Evolutionary conservation across 92 coral and sea anemone species (phyloP).

Genomic region (Zoanthus sociatus): DNA sequence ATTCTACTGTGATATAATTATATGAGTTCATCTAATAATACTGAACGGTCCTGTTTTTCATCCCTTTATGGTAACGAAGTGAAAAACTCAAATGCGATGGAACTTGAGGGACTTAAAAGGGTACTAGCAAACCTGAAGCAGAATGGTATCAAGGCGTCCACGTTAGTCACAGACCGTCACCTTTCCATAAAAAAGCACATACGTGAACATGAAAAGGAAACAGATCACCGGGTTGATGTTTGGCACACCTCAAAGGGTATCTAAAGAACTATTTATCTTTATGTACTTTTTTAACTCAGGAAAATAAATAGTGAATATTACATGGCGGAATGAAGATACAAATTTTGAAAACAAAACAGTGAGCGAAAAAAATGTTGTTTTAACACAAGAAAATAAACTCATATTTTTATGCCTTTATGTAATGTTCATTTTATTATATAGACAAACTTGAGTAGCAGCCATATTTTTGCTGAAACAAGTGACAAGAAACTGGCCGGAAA

Average conservation of each 20-base stretch:
- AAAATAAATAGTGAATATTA: background rate
- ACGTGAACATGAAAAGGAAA: background rate
- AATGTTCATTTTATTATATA: background rate
- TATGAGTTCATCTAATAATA: background rate
- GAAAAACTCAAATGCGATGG: conserved; percentile 22
- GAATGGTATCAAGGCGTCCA: background rate
- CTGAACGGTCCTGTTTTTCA: background rate
- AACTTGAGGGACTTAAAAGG: conserved; percentile 15
- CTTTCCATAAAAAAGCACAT: background rate
- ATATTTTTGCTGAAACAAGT: no score
- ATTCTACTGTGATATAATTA: background rate
- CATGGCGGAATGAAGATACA: background rate
- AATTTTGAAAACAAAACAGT: background rate
- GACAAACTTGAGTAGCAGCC: no score
- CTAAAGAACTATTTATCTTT: background rate
- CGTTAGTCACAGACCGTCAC: background rate
- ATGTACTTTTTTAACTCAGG: background rate
- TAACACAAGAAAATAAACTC: background rate
- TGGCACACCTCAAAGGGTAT: conserved; percentile 38
- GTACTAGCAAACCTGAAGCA: conserved; percentile 4
- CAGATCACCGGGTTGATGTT: conserved; percentile 15
- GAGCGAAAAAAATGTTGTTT: background rate
- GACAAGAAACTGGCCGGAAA: no score
- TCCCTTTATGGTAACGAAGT: background rate
- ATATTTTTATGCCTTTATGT: background rate